Conservation (phyloP, 2,113 vertebrate species). For the Axis porcinus region DNA sequence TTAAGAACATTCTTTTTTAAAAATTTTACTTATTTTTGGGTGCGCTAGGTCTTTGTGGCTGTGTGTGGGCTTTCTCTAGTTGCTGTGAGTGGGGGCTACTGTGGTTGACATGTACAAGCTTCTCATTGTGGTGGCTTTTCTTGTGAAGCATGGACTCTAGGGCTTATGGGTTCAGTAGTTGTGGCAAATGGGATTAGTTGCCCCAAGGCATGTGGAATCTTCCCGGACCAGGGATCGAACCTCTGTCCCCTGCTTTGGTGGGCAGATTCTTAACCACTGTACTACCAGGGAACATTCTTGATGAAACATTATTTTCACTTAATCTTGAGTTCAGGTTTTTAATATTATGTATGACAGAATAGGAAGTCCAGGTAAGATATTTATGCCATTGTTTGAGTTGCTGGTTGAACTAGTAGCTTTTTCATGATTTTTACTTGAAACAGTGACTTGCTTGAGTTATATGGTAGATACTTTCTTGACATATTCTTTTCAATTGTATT, state of each 20-base stretch:
- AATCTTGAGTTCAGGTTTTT: neutral
- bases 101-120: neutral
- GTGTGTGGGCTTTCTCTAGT: neutral
- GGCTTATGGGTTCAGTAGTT: neutral
- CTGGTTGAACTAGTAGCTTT: neutral
- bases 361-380: neutral
- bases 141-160: neutral
- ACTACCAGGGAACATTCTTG: neutral
- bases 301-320: neutral
- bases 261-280: neutral
- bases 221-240: neutral
- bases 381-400: neutral
- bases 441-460: neutral
- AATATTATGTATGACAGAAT: neutral
- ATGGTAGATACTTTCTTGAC: neutral
- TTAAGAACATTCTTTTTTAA: neutral
- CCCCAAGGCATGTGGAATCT: neutral
- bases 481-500: neutral
- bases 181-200: neutral
- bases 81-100: neutral
- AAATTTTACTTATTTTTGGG: neutral
- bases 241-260: neutral
- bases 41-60: neutral
- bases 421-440: slow-evolving; percentile 27
- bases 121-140: neutral